These are phyloP conservation scores for Theristicus caerulescens DNA, from an alignment of 2,113 vertebrate genomes.

Conservation along the genomic window DNA sequence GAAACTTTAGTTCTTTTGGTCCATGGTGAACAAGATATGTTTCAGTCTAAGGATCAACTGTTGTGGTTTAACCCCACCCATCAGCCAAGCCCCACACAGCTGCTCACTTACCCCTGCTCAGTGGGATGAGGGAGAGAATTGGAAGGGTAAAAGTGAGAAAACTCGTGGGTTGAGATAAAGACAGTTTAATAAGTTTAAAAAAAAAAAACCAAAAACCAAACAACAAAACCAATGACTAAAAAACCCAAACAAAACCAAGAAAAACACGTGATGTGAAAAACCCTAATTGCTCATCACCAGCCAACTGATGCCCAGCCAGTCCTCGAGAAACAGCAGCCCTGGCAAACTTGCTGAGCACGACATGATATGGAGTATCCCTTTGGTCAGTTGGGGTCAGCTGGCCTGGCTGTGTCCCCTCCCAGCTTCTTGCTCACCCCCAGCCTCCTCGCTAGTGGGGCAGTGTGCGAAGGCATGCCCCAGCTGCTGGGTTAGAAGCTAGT, in stretches of 20 bases:
- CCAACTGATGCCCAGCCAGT: neutral
- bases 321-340: neutral
- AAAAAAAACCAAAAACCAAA: too few relatives aligned
- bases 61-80: neutral
- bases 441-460: accelerated
- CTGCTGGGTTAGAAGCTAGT: neutral
- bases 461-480: neutral
- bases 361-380: neutral
- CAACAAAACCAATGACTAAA: neutral
- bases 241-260: neutral
- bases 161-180: neutral
- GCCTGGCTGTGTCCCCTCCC: neutral
- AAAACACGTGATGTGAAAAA: neutral
- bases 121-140: neutral
- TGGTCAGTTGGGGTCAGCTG: neutral
- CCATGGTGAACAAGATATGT: neutral
- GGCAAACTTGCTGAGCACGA: neutral
- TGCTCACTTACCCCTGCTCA: neutral
- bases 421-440: neutral
- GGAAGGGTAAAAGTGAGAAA: neutral
- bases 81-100: neutral
- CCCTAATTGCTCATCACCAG: neutral
- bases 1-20: neutral
- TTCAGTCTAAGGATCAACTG: neutral
- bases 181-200: neutral